phyloP scores from a whole-genome alignment of 2,113 vertebrate species.

The Climacteris rufus region DNA sequence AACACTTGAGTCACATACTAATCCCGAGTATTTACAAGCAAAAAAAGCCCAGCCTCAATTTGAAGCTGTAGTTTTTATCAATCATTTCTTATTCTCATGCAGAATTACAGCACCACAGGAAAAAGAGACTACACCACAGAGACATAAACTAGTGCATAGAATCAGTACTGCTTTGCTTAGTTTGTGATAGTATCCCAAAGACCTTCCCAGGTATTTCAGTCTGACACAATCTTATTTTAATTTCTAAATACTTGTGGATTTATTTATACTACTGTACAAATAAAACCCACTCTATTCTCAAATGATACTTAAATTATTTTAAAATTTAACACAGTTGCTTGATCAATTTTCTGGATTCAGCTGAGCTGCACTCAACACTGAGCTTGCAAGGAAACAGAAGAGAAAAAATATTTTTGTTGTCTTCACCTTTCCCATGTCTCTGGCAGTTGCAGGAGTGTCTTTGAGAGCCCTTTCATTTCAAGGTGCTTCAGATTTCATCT shows the following conservation, averaged over 20 bases:
- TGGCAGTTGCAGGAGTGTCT: not conserved
- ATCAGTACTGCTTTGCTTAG: not conserved
- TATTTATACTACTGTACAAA: not conserved
- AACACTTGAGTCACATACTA: not conserved
- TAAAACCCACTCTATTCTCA: not conserved
- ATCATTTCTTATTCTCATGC: not conserved
- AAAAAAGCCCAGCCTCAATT: not conserved
- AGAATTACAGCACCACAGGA: not conserved
- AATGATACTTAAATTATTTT: not conserved
- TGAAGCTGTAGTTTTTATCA: not conserved
- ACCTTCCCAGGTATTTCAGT: not conserved
- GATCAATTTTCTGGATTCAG: not conserved
- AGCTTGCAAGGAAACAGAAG: not conserved
- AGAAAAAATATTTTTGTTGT: not conserved
- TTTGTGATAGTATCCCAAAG: not conserved
- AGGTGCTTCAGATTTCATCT: not conserved
- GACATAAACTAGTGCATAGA: not conserved
- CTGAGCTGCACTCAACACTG: not conserved
- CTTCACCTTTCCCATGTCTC: accelerated
- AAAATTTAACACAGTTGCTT: not conserved
- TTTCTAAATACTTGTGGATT: not conserved
- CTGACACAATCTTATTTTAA: not conserved
- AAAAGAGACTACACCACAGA: not conserved
- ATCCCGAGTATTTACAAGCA: not conserved
- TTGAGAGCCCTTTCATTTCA: not conserved